Evolutionary conservation across 2,797 vertebrate genomes (phyloP).

Genomic region (Gymnoscopelus microlampas): DNA sequence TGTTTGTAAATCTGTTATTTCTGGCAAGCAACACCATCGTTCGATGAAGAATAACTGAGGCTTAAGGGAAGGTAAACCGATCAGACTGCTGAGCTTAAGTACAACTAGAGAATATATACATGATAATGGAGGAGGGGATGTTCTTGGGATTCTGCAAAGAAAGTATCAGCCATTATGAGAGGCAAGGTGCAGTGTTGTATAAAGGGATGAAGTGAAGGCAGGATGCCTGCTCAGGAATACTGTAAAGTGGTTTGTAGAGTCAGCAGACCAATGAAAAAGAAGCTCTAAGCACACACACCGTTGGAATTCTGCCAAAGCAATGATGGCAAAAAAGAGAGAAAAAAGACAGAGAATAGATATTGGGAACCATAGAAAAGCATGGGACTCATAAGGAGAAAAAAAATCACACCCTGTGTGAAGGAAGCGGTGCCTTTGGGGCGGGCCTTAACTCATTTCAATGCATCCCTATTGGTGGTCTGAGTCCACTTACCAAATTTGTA

Average conservation of each 20-base stretch:
- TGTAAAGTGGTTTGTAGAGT: conserved; percentile 68
- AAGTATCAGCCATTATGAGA: conserved; percentile 45
- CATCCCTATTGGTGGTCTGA: no score
- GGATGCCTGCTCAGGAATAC: conserved; percentile 52
- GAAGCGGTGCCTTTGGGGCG: no score
- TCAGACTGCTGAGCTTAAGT: no score
- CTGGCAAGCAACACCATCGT: no score
- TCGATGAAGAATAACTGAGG: no score
- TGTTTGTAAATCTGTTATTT: no score
- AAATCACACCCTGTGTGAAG: no score
- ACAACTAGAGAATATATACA: conserved; percentile 30
- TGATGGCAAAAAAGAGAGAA: conserved; percentile 28
- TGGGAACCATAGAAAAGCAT: conserved; percentile 42
- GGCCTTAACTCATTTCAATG: no score
- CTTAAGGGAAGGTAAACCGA: no score
- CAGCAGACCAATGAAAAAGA: conserved; percentile 51
- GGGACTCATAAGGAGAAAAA: conserved; percentile 44
- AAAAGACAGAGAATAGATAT: conserved; percentile 21
- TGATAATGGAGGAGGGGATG: not conserved
- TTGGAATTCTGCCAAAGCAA: conserved; percentile 50
- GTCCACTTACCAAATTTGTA: no score
- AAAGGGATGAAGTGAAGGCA: conserved; percentile 55
- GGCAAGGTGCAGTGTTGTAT: conserved; percentile 52
- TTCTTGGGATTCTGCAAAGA: conserved; percentile 51
- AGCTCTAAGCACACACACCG: conserved; percentile 19